Evolutionary conservation across 2,113 vertebrate genomes (phyloP), one percentile per base, ranked within the genome.

Genomic region (Cyanistes caeruleus): DNA sequence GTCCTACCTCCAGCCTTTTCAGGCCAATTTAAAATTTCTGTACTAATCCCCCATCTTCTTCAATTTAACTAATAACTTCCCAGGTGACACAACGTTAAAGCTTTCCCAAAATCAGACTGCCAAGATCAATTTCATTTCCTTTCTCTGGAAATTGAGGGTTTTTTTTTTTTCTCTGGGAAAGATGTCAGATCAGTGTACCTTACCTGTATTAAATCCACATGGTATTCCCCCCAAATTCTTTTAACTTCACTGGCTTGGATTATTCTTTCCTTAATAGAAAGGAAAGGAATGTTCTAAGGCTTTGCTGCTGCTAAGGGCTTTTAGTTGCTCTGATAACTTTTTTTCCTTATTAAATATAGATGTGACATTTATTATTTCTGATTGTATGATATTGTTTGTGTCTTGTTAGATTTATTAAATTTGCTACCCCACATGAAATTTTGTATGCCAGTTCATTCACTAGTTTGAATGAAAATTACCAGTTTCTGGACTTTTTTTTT

Each of bases 61-160:
- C 93, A 93, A 52, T 89, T 96, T 94, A 93, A 90, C 83, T 92
- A 90, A 77, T 90, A 90, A 84, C 86, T 97, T 95, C 68, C 83
- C 88, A 84, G 63, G 68, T 95, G 92, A 89, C 39, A 51, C 1
- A 5, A 39, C 0, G 10, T 84, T 92, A 92, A 51, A 86, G 44
- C 73, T 87, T 93, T 84, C 77, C 84, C 77, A 64, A 90, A 90
- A 89, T 78, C 73, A 15, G 89, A 59, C 84, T 93, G 43, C 64
- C 84, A 83, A 87, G 84, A 87, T 89, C 6, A 10, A 51, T 95
- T 94, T 97, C 2, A 84, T 89, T 95, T 92, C 48, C 77, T 87
- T 90, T 84, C 48, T 72, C 73, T 21, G 27, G 52, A 88, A 95
- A 52, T n/a, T 13, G 33, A 88, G 51, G n/a, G 1, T 10, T 74